Evolutionary conservation across 2,888 invertebrate species (phyloP).

Genomic region (Cryptophagus acutangulus): DNA sequence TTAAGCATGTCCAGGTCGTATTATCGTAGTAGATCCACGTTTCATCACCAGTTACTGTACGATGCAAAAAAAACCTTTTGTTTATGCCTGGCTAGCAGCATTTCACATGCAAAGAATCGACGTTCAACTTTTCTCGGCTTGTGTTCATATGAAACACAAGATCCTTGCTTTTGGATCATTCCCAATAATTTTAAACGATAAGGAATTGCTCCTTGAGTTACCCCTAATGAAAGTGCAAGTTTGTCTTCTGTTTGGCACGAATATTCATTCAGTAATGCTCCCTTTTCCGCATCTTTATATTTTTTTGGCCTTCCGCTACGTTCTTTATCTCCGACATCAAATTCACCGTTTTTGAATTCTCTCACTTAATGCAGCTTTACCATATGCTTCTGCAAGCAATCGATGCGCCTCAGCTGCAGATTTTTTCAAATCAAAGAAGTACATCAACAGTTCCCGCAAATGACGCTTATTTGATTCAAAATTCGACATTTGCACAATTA

Average conservation of each 20-base stretch:
- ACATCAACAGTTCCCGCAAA: neutral
- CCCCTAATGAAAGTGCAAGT: neutral
- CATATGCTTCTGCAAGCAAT: neutral
- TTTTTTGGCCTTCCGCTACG: neutral
- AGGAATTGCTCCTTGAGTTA: neutral
- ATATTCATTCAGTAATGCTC: neutral
- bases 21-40: conserved; percentile 11
- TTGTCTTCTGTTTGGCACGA: neutral
- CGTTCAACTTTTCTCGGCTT: conserved; percentile 12
- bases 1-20: conserved; percentile 10
- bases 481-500: no score
- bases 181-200: conserved; percentile 16
- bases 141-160: conserved; percentile 27
- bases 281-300: neutral
- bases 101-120: conserved; percentile 7
- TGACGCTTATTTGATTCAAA: neutral
- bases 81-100: conserved; percentile 10
- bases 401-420: neutral
- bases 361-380: neutral
- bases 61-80: conserved; percentile 8
- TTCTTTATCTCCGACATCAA: neutral
- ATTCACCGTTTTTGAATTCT: neutral
- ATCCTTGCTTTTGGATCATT: conserved; percentile 27
- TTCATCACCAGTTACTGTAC: conserved; percentile 12
- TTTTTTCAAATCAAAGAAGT: neutral